Base-by-base conservation (phyloP, 2,797 vertebrate species). In the Euphonia xanthogaster region DNA sequence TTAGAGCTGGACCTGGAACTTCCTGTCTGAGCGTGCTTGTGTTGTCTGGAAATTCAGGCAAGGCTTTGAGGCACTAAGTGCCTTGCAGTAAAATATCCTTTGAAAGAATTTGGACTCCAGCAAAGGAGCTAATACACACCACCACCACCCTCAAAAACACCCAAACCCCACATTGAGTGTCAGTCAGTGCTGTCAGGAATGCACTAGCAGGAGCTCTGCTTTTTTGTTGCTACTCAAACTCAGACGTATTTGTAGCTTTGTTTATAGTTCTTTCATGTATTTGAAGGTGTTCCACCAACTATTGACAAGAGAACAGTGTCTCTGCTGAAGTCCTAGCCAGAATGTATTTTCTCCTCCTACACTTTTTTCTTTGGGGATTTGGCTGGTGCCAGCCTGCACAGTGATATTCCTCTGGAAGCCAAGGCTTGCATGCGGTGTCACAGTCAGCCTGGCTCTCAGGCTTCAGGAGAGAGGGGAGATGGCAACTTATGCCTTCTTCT, bases 331-430 rank as follows among this genome's bases (percentile, higher is more conserved):
- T 94, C 33, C 35, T 71, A 44, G 62, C 12, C 60, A 65, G 86
- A 88, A 62, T 55, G 25, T 88, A 47, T 88, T 78, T 73, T 78
- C 21, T 79, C 48, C 45, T 72, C 63, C 39, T 40, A 50, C n/a
- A 39, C 68, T 78, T 81, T 28, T 88, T 92, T 90, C 89, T 60
- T 80, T 80, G 75, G 93, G 19, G 35, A 50, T 68, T 94, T 86
- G 42, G 4, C 68, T 74, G 79, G 25, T 71, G 55, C 66, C 33
- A 54, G 24, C 27, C 2, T 0, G 61, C 27, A 65, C 33, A 37
- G 44, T 0, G 0, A 30, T 55, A 25, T 10, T 67, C 20, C 10
- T 51, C 24, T 57, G 62, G 39, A 68, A 86, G 28, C 14, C 28
- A 53, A 72, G 50, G 42, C 12, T 65, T 61, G 35, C 40, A 71